Evolutionary conservation across 2,888 invertebrate species (phyloP), one percentile per base, ranked within the genome.

Genomic region (Germaria angustata): DNA sequence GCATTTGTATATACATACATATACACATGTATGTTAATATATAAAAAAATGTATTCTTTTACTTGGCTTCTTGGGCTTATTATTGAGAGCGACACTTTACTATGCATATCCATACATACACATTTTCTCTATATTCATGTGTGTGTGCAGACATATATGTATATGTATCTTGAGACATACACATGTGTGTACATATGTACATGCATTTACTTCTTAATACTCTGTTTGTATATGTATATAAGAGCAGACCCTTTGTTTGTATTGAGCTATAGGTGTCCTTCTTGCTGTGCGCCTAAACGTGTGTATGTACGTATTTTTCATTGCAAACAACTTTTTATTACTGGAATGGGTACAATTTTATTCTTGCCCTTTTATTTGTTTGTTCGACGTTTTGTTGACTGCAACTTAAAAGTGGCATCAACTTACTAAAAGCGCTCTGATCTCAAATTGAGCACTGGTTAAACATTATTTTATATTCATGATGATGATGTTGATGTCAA

Each of bases 381-480:
- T 63, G 53, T 46, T 63, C 53, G 75, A 39, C 63, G 53, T 75
- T 75, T 82, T 79, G 79, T 75, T 75, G 63, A 79, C 69, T 82
- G 57, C 73, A 82, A 82, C 79, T 66, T 82, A 17, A 82, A 82
- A 79, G 71, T 82, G 79, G 69, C 82, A 82, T 82, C 79, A 59
- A 76, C 57, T 79, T 66, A 69, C 57, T 69, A 68, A 82, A 79
- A 71, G 75, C 79, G 65, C 36, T 71, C n/a, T 75, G 82, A 82
- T 75, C 71, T 82, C 59, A 76, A 82, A 82, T 71, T 75, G 82
- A 78, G 81, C 81, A 81, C 80, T 79, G 65, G 78, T 81, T 78
- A 81, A 84, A 84, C 71, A 81, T 76, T 71, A 84, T 79, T 84
- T 81, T 81, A 81, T 81, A 84, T 81, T 79, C 81, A 81, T 84